Conservation (phyloP, 2,113 vertebrate genomes). For the Platycercus adscitus region DNA sequence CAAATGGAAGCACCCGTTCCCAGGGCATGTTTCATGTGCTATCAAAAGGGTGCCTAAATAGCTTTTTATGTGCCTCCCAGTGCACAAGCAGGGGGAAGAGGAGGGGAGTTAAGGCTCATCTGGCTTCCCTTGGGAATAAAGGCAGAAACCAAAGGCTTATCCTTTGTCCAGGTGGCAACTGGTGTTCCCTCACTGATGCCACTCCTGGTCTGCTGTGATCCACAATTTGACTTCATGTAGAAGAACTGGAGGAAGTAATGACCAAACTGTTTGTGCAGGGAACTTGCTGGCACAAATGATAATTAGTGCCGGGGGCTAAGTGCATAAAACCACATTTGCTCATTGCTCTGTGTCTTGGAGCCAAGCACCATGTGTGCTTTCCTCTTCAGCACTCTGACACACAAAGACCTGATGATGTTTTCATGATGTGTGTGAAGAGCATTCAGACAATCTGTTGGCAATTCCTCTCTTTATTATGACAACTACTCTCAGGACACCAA, state of each 20-base stretch:
- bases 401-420: constrained; percentile 55
- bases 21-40: background rate
- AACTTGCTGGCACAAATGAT: constrained; percentile 19
- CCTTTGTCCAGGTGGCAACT: background rate
- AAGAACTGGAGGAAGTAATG: constrained; percentile 44
- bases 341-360: constrained; percentile 28
- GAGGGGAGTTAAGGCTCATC: background rate
- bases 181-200: background rate
- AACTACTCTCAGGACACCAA: background rate
- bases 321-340: constrained; percentile 32
- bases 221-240: background rate
- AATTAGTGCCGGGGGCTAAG: background rate
- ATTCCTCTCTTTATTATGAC: constrained; percentile 31
- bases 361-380: constrained; percentile 41
- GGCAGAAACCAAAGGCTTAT: background rate
- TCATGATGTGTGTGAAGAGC: constrained; percentile 42
- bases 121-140: background rate
- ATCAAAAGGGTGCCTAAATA: background rate
- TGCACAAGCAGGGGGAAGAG: background rate
- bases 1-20: background rate
- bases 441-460: constrained; percentile 49
- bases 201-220: background rate
- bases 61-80: background rate
- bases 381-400: constrained; percentile 8
- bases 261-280: background rate